These are phyloP conservation scores for Sapayoa aenigma DNA, from an alignment of 2,113 vertebrate genomes.

Conservation along the genomic window DNA sequence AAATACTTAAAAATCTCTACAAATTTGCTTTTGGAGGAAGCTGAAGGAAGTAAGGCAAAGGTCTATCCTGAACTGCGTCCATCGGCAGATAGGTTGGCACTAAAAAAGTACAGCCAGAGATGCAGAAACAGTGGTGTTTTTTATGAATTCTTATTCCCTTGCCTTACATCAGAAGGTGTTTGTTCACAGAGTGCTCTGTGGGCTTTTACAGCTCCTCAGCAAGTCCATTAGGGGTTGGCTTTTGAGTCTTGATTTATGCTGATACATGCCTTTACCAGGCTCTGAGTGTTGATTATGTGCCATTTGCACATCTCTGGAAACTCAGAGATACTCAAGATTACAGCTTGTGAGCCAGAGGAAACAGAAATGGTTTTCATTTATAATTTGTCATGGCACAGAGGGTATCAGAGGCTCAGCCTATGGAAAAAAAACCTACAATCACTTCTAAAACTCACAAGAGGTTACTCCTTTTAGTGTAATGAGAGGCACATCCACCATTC, in stretches of 20 bases:
- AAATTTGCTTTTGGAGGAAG: background rate
- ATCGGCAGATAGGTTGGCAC: background rate
- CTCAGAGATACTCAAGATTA: background rate
- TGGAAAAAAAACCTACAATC: background rate
- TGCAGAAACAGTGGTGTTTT: background rate
- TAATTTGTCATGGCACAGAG: background rate
- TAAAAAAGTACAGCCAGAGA: background rate
- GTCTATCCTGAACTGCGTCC: background rate
- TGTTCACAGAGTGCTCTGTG: background rate
- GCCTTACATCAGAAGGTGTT: background rate
- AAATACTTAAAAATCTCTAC: background rate
- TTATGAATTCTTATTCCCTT: background rate
- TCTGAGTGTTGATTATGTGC: background rate
- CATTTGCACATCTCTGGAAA: background rate
- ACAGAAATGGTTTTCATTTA: background rate
- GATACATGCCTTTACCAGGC: background rate
- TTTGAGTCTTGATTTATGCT: slow-evolving; percentile 10
- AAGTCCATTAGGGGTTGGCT: slow-evolving; percentile 12
- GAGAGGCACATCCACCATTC: background rate
- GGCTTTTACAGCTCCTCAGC: background rate
- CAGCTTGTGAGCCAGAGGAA: background rate
- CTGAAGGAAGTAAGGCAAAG: background rate
- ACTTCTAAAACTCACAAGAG: background rate
- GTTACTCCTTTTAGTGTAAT: background rate
- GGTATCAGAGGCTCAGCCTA: background rate